Base-by-base conservation (phyloP, 2,888 invertebrate species). In the Parasteatoda lunata region DNA sequence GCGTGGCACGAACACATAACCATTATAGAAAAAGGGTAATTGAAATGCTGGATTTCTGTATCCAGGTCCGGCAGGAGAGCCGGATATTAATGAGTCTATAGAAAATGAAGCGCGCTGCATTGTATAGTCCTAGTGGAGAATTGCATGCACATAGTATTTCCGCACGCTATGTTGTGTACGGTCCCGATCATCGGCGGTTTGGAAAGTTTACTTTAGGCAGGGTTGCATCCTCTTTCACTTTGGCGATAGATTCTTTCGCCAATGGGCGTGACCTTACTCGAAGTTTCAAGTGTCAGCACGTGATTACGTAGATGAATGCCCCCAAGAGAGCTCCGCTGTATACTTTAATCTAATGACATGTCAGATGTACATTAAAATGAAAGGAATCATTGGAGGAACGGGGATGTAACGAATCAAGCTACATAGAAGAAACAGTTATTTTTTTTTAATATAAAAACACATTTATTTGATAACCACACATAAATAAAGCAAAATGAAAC, bases 51-150 rank as follows among this genome's bases (percentile, higher is more conserved):
- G 84, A 47, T 51, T 72, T 54, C 84, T 77, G 65, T 54, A 73
- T 52, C 84, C 80, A 49, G 88, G 69, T 64, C 65, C 64, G 8
- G 76, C 65, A 4, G 85, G 51, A 71, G 52, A 68, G 64, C 84
- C 84, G 54, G 88, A 88, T 68, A 88, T 88, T 51, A 88, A 52
- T 45, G 88, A 84, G 73, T 88, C 88, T 77, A 88, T 88, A 3
- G 84, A 81, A 59, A 88, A 88, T 0, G 88, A 77, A 47, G 84
- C 73, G 47, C 84, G 84, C 64, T 88, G 88, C 88, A 88, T 88
- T n/a, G 51, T 77, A 77, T 5, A 11, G 4, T 8, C 30, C 72
- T 45, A n/a, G 52, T 15, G 45, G 65, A 54, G n/a, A 52, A 30
- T 30, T 1, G 13, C 15, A 77, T 76, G 71, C 82, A 71, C 82